Base-by-base conservation (phyloP, 2,113 vertebrate species). In the Nansenia antarctica region DNA sequence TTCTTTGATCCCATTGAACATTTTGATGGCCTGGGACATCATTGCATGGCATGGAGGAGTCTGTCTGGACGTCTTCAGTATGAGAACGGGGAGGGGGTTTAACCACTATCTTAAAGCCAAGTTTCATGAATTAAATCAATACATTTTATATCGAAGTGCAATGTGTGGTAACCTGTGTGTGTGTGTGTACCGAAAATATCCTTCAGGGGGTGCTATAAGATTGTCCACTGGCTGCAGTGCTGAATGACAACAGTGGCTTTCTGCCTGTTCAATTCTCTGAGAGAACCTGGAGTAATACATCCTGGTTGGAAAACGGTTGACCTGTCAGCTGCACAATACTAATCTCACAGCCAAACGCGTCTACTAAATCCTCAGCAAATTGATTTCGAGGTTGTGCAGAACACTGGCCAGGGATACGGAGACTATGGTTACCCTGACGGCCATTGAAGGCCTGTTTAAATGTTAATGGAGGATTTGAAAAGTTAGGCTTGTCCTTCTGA, bases 391-490 rank as follows among this genome's bases (percentile, higher is more conserved):
- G 24, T 18, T 31, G 3, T 67, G 49, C 22, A 22, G n/a, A 29
- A 15, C 2, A 26, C 9, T 1, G 3, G 11, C 15, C n/a, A 54
- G 32, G 12, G 20, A 20, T 2, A 12, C 14, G 5, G 1, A 31
- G 39, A 14, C 53, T 39, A 15, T 22, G n/a, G 22, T 67, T 55
- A 66, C 24, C n/a, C 29, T 53, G 52, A 11, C 18, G 45, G 26
- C 42, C 58, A 29, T 39, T 77, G 61, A 66, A 52, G 29, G 5
- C n/a, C 62, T 77, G 30, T 66, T 81, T 5, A 67, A 76, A 78
- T 32, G 65, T 55, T 74, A 73, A 82, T 39, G 64, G 64, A 74
- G 62, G 54, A 70, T 82, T 72, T 75, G 29, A 27, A n/a, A 8
- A 2, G 52, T 70, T 70, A 55, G 20, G 52, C 31, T 70, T 14